Conservation (phyloP, 2,113 vertebrate species). For the Pelodiscus sinensis region DNA sequence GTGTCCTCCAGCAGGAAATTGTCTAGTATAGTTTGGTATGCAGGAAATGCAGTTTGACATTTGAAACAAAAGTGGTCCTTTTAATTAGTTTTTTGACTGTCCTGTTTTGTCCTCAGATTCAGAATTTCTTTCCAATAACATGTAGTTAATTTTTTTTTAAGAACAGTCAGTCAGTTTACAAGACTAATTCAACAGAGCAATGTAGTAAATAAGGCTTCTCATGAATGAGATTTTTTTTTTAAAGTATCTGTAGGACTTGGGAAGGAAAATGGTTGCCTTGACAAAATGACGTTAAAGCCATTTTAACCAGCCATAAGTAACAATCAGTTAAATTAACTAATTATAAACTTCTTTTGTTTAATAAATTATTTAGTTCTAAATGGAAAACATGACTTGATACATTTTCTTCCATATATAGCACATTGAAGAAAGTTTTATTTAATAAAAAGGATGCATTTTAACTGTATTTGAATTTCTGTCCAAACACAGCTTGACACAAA, state of each 20-base stretch:
- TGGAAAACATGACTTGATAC: too few species aligned
- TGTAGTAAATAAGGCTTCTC: background rate
- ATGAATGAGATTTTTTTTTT: background rate
- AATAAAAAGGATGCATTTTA: background rate
- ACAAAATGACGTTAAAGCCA: background rate
- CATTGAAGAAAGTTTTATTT: background rate
- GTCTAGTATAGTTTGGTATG: conserved; percentile 8
- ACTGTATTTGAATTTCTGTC: background rate
- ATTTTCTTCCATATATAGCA: background rate
- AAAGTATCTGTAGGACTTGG: background rate
- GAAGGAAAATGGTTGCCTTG: background rate
- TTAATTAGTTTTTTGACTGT: background rate
- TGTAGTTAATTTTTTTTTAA: background rate
- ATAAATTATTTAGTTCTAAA: too few species aligned
- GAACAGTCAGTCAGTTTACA: background rate
- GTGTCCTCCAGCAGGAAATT: conserved; percentile 42
- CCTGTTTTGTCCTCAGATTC: background rate
- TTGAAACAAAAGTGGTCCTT: background rate
- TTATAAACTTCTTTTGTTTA: too few species aligned
- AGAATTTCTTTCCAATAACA: background rate
- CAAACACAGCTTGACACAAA: background rate
- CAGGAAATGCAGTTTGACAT: background rate
- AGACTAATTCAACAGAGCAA: background rate
- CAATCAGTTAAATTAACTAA: too few species aligned
- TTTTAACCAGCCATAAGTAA: background rate